Conservation (phyloP, 2,113 vertebrate species). For the Raphicerus campestris region DNA sequence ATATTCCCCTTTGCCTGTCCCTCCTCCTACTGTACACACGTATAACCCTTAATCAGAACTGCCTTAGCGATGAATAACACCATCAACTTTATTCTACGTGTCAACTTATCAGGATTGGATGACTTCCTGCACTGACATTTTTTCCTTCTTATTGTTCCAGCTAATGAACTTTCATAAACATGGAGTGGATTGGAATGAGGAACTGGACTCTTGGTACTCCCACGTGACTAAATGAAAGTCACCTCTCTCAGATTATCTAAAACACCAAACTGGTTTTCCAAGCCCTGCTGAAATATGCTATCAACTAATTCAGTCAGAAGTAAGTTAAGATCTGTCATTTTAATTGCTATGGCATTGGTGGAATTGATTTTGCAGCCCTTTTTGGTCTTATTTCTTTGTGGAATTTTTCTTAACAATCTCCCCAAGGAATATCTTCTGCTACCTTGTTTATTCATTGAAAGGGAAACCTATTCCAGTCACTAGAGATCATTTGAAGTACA, state of each 20-base stretch:
- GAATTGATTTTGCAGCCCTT: constrained; percentile 14
- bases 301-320: constrained; percentile 28
- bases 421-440: constrained; percentile 27
- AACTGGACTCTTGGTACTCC: constrained; percentile 65
- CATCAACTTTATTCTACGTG: constrained; percentile 56
- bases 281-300: constrained; percentile 49
- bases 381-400: constrained; percentile 17
- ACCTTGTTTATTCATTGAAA: constrained; percentile 35
- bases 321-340: constrained; percentile 47
- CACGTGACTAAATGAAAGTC: constrained; percentile 69
- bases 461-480: constrained; percentile 35
- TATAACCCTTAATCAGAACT: neutral
- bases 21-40: neutral
- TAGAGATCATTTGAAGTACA: constrained; percentile 31
- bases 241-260: constrained; percentile 61
- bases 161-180: constrained; percentile 65
- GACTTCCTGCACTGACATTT: constrained; percentile 33
- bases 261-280: constrained; percentile 70
- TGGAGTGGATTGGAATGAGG: constrained; percentile 67
- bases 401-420: constrained; percentile 35
- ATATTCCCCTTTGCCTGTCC: neutral
- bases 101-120: constrained; percentile 45
- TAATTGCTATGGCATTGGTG: neutral
- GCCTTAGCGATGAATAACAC: constrained; percentile 41
- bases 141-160: constrained; percentile 46